These are phyloP conservation scores for Agonopterix subpropinquella DNA, from an alignment of 2,888 invertebrate genomes.

Conservation along the genomic window DNA sequence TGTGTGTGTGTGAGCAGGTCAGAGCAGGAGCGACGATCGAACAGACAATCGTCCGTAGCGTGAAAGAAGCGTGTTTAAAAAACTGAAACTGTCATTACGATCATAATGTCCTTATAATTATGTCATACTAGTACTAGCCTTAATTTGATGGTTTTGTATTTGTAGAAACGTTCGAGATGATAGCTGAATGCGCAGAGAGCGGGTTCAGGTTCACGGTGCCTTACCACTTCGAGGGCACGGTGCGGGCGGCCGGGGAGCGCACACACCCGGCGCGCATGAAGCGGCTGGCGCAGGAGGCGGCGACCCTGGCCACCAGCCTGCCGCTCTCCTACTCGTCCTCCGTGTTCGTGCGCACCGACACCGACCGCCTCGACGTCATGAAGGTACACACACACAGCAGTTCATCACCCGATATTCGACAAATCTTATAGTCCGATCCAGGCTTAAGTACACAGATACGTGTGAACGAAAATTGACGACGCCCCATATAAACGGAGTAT, in stretches of 20 bases:
- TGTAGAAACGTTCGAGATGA: conserved; percentile 93
- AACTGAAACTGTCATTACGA: too few species aligned
- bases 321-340: conserved; percentile 95
- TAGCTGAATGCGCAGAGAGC: conserved; percentile 83
- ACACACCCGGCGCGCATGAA: conserved; percentile 92
- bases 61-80: too few species aligned
- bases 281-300: conserved; percentile 95
- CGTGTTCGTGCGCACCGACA: conserved; percentile 96
- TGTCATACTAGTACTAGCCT: too few species aligned
- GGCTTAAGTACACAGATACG: too few species aligned
- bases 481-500: too few species aligned
- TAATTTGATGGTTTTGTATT: too few species aligned
- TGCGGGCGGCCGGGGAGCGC: conserved; percentile 89
- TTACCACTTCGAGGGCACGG: conserved; percentile 92
- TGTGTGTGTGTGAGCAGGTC: background rate
- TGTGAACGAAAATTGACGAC: too few species aligned
- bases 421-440: too few species aligned
- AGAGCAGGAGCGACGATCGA: too few species aligned
- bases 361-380: conserved; percentile 92
- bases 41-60: too few species aligned
- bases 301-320: conserved; percentile 92
- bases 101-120: too few species aligned
- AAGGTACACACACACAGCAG: conserved; percentile 4
- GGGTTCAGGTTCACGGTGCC: conserved; percentile 90
- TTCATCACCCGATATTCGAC: too few species aligned